These are phyloP conservation scores for Theonella swinhoei DNA, from an alignment of 37 sponge, comb jelly and placozoan species.

Conservation along the genomic window DNA sequence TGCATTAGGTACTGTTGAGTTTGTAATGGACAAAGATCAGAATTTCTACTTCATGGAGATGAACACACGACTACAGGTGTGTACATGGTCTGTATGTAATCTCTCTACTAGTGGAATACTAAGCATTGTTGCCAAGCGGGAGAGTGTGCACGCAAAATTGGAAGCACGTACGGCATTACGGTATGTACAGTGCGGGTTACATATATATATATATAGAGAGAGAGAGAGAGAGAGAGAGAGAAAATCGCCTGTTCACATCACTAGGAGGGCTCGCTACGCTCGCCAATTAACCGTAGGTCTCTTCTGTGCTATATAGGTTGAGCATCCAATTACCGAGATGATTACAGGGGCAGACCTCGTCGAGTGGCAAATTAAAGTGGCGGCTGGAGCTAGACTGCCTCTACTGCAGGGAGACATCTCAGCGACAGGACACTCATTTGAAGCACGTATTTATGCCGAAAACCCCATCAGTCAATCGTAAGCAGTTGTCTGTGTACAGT, in stretches of 20 bases:
- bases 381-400: conserved; percentile 84
- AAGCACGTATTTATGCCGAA: conserved; percentile 97
- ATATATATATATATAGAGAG: too few species aligned
- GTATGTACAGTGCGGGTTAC: too few species aligned
- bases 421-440: conserved; percentile 89
- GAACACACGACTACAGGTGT: conserved; percentile 88
- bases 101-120: too few species aligned
- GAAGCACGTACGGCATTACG: too few species aligned
- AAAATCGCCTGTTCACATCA: too few species aligned
- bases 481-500: not conserved
- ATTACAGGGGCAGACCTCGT: conserved; percentile 95
- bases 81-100: not conserved
- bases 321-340: conserved; percentile 97
- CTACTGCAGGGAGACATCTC: conserved; percentile 65
- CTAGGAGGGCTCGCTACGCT: too few species aligned
- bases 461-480: conserved; percentile 62
- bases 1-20: conserved; percentile 86
- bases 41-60: conserved; percentile 96
- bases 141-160: too few species aligned
- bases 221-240: too few species aligned
- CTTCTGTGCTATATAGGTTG: too few species aligned
- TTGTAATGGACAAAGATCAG: conserved; percentile 82
- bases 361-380: conserved; percentile 91
- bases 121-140: too few species aligned
- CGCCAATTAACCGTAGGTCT: too few species aligned